Evolutionary conservation across 2,797 vertebrate genomes (phyloP).

Genomic region (Gadopsis marmoratus): DNA sequence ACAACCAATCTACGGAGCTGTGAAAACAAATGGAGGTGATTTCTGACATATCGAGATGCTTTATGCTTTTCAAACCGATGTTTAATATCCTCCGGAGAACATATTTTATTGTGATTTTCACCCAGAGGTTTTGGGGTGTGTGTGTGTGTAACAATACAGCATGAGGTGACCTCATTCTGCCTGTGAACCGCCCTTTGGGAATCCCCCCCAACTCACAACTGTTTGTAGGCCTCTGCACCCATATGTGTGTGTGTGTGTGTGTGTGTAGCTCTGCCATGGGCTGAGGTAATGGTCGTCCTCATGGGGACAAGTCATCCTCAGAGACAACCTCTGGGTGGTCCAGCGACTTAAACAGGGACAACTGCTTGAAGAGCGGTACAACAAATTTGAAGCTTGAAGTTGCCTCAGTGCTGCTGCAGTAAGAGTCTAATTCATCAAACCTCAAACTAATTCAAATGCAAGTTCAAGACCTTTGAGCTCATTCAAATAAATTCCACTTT

Average conservation of each 20-base stretch:
- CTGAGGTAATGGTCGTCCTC: slow-evolving; percentile 74
- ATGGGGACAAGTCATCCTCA: slow-evolving; percentile 48
- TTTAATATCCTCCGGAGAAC: slow-evolving; percentile 80
- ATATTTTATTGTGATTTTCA: slow-evolving; percentile 73
- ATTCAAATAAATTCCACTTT: slow-evolving; percentile 58
- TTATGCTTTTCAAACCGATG: slow-evolving; percentile 67
- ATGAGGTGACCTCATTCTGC: slow-evolving; percentile 83
- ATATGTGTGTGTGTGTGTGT: slow-evolving; percentile 27
- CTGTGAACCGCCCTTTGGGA: slow-evolving; percentile 85
- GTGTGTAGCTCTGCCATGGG: slow-evolving; percentile 58
- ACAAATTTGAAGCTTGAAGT: background rate
- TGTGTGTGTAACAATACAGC: slow-evolving; percentile 68
- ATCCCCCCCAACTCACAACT: slow-evolving; percentile 79
- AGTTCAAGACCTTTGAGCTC: slow-evolving; percentile 40
- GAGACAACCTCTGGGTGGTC: slow-evolving; percentile 65
- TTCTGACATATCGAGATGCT: slow-evolving; percentile 71
- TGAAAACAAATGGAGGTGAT: slow-evolving; percentile 72
- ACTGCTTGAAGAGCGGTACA: slow-evolving; percentile 31
- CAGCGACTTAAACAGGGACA: slow-evolving; percentile 15
- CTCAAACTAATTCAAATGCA: slow-evolving; percentile 35
- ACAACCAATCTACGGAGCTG: slow-evolving; percentile 50
- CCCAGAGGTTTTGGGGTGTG: slow-evolving; percentile 73
- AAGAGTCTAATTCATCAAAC: slow-evolving; percentile 7
- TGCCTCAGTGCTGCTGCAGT: slow-evolving; percentile 11
- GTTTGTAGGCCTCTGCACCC: slow-evolving; percentile 59